Evolutionary conservation across 2,113 vertebrate species (phyloP).

Genomic region (Caloenas nicobarica): DNA sequence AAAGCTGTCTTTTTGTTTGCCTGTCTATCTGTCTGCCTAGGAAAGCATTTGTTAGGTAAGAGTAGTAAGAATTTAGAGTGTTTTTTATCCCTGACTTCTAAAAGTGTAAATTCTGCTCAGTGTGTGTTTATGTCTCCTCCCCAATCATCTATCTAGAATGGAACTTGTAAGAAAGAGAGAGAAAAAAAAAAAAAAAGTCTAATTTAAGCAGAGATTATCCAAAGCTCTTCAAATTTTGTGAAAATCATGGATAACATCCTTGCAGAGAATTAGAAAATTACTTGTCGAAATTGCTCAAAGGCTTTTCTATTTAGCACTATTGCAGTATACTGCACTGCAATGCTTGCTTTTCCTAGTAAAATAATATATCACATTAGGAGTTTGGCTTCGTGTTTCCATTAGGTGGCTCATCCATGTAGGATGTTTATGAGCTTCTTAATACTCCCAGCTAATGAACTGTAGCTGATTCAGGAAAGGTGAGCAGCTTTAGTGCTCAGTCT

Average conservation of each 20-base stretch:
- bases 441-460: background rate
- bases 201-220: background rate
- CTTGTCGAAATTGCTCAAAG: background rate
- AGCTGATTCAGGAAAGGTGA: background rate
- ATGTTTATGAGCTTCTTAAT: background rate
- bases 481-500: background rate
- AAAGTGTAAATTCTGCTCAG: background rate
- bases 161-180: background rate
- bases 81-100: background rate
- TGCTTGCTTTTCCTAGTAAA: background rate
- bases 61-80: background rate
- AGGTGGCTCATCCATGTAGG: background rate
- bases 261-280: background rate
- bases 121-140: background rate
- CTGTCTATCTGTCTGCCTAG: background rate
- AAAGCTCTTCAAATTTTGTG: background rate
- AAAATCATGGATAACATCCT: background rate
- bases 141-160: background rate
- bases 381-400: background rate
- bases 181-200: background rate
- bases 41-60: background rate
- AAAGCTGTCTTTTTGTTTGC: background rate
- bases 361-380: background rate
- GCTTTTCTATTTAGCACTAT: background rate
- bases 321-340: accelerated